Evolutionary conservation across 2,888 invertebrate species (phyloP).

Genomic region (Pachymerium ferrugineum): DNA sequence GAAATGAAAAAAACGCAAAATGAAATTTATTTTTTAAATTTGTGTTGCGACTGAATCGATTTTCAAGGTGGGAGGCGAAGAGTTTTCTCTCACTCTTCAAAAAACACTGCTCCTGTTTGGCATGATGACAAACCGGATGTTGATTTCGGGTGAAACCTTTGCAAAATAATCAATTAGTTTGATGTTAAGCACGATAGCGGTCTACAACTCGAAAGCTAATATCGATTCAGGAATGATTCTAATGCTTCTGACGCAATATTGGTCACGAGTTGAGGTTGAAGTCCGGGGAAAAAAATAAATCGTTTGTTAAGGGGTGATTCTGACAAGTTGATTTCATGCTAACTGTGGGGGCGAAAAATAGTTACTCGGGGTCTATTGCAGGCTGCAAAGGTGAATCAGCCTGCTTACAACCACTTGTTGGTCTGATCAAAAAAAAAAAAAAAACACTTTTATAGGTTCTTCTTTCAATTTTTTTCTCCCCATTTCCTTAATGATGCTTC

Average conservation of each 20-base stretch:
- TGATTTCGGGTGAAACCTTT: constrained; percentile 27
- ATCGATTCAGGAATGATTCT: not conserved
- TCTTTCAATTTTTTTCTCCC: too few species aligned
- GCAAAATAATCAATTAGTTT: constrained; percentile 31
- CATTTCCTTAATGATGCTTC: too few species aligned
- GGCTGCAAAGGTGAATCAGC: not conserved
- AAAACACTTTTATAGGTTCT: too few species aligned
- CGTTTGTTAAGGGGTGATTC: not conserved
- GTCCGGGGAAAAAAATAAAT: constrained; percentile 1
- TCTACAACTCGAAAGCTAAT: not conserved
- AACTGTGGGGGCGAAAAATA: not conserved
- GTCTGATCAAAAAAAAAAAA: not conserved
- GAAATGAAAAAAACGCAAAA: too few species aligned
- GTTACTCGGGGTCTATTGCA: not conserved
- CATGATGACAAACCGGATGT: constrained; percentile 28
- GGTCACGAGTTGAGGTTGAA: constrained; percentile 1
- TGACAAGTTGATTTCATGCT: constrained; percentile 1
- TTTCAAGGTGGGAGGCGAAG: too few species aligned
- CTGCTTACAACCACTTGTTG: constrained; percentile 11
- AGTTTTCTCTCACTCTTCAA: not conserved
- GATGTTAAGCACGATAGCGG: not conserved
- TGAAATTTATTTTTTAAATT: too few species aligned
- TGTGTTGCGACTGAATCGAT: too few species aligned
- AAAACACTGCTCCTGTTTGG: constrained; percentile 1
- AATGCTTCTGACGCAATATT: constrained; percentile 14